phyloP scores from a whole-genome alignment of 2,797 vertebrate genomes.

The Argya squamiceps region DNA sequence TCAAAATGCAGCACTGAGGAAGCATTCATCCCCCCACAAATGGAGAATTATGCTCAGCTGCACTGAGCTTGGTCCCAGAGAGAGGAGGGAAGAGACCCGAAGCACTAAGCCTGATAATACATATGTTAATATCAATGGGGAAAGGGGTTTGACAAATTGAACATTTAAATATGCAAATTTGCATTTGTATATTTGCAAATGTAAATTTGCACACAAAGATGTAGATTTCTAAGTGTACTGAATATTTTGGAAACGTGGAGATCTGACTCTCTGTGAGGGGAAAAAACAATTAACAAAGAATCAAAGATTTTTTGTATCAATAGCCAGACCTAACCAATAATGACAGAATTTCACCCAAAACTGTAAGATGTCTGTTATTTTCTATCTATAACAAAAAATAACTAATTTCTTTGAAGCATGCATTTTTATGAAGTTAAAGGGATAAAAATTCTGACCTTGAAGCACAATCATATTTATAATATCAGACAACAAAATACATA shows the following conservation, averaged over 20 bases:
- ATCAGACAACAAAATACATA: background rate
- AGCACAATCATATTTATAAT: background rate
- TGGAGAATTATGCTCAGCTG: background rate
- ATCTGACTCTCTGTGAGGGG: background rate
- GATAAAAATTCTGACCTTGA: slow-evolving; percentile 27
- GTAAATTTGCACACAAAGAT: background rate
- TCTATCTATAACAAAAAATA: background rate
- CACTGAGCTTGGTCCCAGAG: background rate
- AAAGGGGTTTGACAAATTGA: background rate
- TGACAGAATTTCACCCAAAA: background rate
- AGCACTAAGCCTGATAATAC: background rate
- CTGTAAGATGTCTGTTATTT: background rate
- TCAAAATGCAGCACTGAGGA: background rate
- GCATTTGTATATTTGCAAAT: background rate
- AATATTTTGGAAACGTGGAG: background rate
- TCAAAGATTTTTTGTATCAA: background rate
- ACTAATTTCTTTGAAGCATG: background rate
- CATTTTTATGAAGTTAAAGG: background rate
- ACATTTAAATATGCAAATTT: background rate
- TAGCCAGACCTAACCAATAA: background rate
- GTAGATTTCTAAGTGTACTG: background rate
- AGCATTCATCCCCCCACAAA: background rate
- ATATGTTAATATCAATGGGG: background rate
- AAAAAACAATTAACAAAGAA: background rate
- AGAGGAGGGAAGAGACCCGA: background rate